These are phyloP conservation scores for Cisticola juncidis DNA, from an alignment of 2,113 vertebrate genomes.

Conservation along the genomic window DNA sequence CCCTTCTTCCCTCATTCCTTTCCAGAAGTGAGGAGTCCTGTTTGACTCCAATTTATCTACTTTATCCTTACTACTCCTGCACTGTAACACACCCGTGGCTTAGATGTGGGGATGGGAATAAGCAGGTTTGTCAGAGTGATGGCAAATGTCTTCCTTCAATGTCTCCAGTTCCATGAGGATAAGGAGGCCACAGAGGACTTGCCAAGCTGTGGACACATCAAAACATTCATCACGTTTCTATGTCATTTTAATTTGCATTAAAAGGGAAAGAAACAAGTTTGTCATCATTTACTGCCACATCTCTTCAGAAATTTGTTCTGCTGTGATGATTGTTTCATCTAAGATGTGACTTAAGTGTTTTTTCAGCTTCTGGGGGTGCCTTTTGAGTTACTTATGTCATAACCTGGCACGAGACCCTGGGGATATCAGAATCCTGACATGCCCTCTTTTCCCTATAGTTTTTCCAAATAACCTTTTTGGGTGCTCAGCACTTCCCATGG, in stretches of 20 bases:
- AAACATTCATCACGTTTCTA: neutral
- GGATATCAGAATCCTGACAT: neutral
- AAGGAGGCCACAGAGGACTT: neutral
- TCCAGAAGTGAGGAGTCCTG: neutral
- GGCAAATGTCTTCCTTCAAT: too few species aligned
- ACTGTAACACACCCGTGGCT: neutral
- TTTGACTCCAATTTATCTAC: neutral
- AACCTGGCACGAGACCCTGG: accelerated
- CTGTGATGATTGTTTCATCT: neutral
- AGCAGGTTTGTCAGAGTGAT: neutral
- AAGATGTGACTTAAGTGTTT: neutral
- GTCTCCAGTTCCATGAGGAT: neutral
- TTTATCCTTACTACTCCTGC: neutral
- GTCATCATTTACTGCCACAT: neutral
- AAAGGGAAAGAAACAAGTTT: neutral
- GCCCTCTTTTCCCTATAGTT: neutral
- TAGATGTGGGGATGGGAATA: neutral
- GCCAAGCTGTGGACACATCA: neutral
- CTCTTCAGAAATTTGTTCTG: neutral
- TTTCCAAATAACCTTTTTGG: neutral
- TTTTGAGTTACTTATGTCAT: neutral
- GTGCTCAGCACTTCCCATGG: neutral
- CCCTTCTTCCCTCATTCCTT: neutral
- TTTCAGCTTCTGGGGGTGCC: neutral
- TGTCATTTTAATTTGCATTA: neutral